Conservation (phyloP, 2,113 vertebrate species). For the Callipepla californica region DNA sequence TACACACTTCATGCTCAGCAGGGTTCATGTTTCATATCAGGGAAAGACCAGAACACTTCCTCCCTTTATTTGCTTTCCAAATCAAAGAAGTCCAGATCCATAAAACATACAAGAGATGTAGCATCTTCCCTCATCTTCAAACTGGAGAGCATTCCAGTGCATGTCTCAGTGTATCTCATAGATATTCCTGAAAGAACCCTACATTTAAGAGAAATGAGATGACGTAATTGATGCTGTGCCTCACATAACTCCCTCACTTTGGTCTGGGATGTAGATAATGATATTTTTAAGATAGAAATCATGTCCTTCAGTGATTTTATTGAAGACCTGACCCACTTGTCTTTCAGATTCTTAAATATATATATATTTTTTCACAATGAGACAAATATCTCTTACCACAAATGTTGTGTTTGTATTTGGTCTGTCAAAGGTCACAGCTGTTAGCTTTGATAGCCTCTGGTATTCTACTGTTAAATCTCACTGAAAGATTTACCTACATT, state of each 20-base stretch:
- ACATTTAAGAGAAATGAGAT: neutral
- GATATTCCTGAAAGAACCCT: fast-evolving
- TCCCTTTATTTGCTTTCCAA: neutral
- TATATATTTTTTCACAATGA: neutral
- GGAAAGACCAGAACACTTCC: neutral
- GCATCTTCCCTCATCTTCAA: neutral
- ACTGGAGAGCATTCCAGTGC: neutral
- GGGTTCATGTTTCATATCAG: neutral
- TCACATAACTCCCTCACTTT: neutral
- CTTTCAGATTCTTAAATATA: neutral
- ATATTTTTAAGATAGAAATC: neutral
- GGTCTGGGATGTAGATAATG: neutral
- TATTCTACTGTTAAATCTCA: neutral
- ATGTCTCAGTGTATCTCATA: fast-evolving
- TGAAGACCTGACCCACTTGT: neutral
- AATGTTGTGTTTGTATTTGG: neutral
- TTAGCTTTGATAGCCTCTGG: neutral
- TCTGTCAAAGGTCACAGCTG: neutral
- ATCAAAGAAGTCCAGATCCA: neutral
- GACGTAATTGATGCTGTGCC: neutral
- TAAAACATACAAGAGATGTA: neutral
- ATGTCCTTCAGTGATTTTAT: neutral
- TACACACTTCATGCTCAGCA: neutral
- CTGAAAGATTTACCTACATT: neutral
- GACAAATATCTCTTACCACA: neutral